Evolutionary conservation across 2,888 invertebrate genomes (phyloP).

Genomic region (Arrhopalites spinosus): DNA sequence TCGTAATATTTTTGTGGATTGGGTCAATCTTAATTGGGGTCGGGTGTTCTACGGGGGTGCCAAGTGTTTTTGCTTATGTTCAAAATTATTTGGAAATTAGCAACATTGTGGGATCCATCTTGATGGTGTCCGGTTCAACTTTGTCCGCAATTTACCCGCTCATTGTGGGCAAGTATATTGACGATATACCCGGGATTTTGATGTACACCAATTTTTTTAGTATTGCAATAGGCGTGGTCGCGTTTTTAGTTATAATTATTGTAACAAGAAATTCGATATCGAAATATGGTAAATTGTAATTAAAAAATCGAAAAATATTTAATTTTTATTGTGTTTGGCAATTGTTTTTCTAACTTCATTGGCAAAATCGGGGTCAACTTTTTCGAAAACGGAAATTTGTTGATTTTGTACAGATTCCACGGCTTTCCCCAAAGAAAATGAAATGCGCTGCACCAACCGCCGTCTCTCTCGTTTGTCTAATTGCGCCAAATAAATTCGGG

Average conservation of each 20-base stretch:
- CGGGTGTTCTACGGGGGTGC: conserved; percentile 23
- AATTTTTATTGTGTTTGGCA: too few species aligned
- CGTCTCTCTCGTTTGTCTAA: too few species aligned
- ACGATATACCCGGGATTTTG: conserved; percentile 2
- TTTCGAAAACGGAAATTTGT: too few species aligned
- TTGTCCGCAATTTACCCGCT: neutral
- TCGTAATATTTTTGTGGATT: neutral
- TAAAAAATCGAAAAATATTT: too few species aligned
- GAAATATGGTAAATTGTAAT: too few species aligned
- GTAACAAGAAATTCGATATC: too few species aligned
- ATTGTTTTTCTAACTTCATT: too few species aligned
- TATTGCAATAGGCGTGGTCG: neutral
- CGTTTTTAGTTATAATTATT: neutral
- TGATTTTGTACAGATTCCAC: too few species aligned
- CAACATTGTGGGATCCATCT: conserved; percentile 9
- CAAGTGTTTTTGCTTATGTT: conserved; percentile 28
- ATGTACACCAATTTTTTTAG: conserved; percentile 21
- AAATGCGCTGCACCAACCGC: too few species aligned
- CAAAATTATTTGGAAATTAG: conserved; percentile 24
- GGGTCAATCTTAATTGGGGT: conserved; percentile 21
- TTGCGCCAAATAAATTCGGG: too few species aligned
- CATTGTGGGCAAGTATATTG: conserved; percentile 11
- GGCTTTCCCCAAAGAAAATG: too few species aligned
- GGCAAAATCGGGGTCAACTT: too few species aligned
- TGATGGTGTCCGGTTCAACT: conserved; percentile 7